Base-by-base conservation (phyloP, 1,140 invertebrate species). In the Bombus turneri region DNA sequence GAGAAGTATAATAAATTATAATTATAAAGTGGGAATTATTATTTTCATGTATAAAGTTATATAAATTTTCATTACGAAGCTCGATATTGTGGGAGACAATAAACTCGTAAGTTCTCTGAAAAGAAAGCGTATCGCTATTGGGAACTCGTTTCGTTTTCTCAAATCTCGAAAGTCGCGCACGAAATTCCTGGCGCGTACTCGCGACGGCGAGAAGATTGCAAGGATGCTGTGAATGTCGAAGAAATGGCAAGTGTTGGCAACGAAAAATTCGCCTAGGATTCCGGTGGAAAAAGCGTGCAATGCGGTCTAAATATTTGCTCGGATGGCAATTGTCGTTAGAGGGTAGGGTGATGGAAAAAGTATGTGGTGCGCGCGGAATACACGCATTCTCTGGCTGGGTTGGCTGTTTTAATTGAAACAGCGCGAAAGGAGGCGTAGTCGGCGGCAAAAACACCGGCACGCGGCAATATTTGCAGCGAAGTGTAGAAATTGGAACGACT, bases 381-480 rank as follows among this genome's bases (percentile, higher is more conserved):
- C 47, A 25, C 47, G 47, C 12, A 34, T 75, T 75, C 22, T 28
- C 47, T 28, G 73, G 18, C n/a, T 25, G 6, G 72, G 31, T 28
- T 31, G 73, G 47, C 41, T 39, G 81, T 81, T 88, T 88, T 88
- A 88, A 88, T 88, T 85, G 86, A 88, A 88, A 76, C 59, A 34
- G 43, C 41, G 69, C 81, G 69, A 75, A 81, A 81, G 73, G 62
- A 77, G 43, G 86, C 86, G 47, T 72, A 68, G 82, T 37, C 18
- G 77, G 57, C 22, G 39, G 62, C 83, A 80, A 72, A 85, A 87
- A 87, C 86, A 73, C 66, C 59, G 41, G 77, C 75, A 71, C 59
- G 72, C 79, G 86, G 39, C 87, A 88, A 88, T 88, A 88, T 88
- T 88, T 88, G 76, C 86, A 47, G 13, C 34, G 73, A 71, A 88